phyloP scores from a whole-genome alignment of 2,888 invertebrate genomes.

The Leptura quadrifasciata region DNA sequence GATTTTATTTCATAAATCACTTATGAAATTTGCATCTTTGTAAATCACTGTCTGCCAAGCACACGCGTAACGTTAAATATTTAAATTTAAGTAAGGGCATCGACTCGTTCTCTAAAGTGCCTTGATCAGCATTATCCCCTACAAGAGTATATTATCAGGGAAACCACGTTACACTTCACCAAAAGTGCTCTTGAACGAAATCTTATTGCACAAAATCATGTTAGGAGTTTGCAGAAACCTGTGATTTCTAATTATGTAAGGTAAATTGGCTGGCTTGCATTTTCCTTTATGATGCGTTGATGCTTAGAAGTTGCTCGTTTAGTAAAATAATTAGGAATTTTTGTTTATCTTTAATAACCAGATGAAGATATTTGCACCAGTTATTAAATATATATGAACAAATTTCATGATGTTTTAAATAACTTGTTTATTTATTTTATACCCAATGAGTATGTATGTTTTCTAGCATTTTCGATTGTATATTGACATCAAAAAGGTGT shows the following conservation, averaged over 20 bases:
- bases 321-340: background rate
- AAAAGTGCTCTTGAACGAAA: slow-evolving; percentile 10
- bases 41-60: slow-evolving; percentile 10
- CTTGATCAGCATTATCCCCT: slow-evolving; percentile 17
- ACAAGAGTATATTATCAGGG: slow-evolving; percentile 18
- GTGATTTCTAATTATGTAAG: slow-evolving; percentile 19
- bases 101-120: background rate
- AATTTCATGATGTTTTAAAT: no score
- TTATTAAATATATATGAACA: no score
- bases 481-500: no score
- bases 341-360: background rate
- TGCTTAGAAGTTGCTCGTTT: background rate
- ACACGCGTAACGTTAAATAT: slow-evolving; percentile 14
- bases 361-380: no score
- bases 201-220: slow-evolving; percentile 19
- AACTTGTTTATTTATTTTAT: no score
- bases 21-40: slow-evolving; percentile 9
- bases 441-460: no score
- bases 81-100: slow-evolving; percentile 11
- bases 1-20: background rate
- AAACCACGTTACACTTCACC: slow-evolving; percentile 19
- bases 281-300: slow-evolving; percentile 2
- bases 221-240: slow-evolving; percentile 16
- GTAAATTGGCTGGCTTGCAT: slow-evolving; percentile 28
- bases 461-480: no score